A percentile compares a stretch with the other conserved stretches of the same genome.
These are phyloP conservation scores for Drosophila prosaltans DNA, from an alignment of 1,140 invertebrate species.

Conservation along the genomic window DNA sequence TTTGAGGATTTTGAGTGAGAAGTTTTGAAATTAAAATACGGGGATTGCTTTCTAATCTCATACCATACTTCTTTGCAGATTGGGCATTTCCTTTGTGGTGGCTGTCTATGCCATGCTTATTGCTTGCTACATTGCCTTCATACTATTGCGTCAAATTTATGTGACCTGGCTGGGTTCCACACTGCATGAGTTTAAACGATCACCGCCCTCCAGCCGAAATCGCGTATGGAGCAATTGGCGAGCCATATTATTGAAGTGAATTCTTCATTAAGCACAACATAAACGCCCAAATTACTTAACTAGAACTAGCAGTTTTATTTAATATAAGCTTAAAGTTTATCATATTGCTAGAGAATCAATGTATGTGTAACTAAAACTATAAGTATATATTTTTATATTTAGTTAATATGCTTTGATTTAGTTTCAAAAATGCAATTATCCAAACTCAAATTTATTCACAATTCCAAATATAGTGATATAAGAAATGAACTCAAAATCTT, in stretches of 20 bases:
- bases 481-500: neutral
- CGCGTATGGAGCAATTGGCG: conserved; percentile 70
- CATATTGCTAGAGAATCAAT: neutral
- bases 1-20: conserved; percentile 82
- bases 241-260: conserved; percentile 51
- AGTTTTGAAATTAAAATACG: too few species aligned
- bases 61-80: conserved; percentile 34
- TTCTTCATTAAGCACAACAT: conserved; percentile 25
- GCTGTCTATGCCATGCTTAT: conserved; percentile 73
- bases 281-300: conserved; percentile 43
- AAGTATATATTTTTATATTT: conserved; percentile 33
- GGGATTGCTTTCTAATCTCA: too few species aligned
- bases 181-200: conserved; percentile 76
- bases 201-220: conserved; percentile 42
- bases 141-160: conserved; percentile 62
- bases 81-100: conserved; percentile 71
- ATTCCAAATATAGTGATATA: conserved; percentile 5
- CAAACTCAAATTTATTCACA: conserved; percentile 24
- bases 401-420: conserved; percentile 29
- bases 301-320: conserved; percentile 36
- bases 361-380: conserved; percentile 3
- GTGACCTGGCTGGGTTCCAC: conserved; percentile 65
- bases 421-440: conserved; percentile 26
- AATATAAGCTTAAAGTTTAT: conserved; percentile 27
- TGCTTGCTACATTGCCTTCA: conserved; percentile 47